Evolutionary conservation across 2,113 vertebrate genomes (phyloP).

Genomic region (Mugil cephalus): DNA sequence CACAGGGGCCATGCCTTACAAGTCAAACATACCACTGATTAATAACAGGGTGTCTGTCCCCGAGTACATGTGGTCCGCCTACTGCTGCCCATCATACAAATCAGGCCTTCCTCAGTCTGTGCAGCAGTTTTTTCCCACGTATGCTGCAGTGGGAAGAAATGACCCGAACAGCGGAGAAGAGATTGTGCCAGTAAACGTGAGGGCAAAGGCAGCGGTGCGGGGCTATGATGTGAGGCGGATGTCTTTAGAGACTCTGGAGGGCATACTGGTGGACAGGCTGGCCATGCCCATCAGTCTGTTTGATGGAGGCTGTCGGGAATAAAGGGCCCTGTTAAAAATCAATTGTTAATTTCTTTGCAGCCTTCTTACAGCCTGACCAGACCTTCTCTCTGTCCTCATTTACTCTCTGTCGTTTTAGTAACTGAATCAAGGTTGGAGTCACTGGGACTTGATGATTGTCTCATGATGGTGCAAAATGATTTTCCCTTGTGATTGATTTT

Average conservation of each 20-base stretch:
- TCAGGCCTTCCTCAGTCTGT: constrained; percentile 5
- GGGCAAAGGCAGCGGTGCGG: background rate
- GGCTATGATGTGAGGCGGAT: constrained; percentile 76
- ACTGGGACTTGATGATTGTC: background rate
- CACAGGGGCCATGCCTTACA: constrained; percentile 70
- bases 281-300: constrained; percentile 61
- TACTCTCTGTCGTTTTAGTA: background rate
- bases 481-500: background rate
- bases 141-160: constrained; percentile 77
- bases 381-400: background rate
- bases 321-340: too few species aligned
- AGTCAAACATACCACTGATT: constrained; percentile 37
- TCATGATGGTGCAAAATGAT: background rate
- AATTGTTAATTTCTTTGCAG: too few species aligned
- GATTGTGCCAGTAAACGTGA: constrained; percentile 67
- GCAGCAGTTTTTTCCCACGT: constrained; percentile 58
- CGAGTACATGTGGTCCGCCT: constrained; percentile 83
- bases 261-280: constrained; percentile 63
- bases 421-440: background rate
- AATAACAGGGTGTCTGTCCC: constrained; percentile 73
- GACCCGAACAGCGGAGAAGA: constrained; percentile 63
- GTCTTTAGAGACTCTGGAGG: constrained; percentile 64
- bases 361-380: too few species aligned
- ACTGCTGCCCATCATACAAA: constrained; percentile 73
- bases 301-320: constrained; percentile 46